Base-by-base conservation (phyloP, 2,888 invertebrate species). In the Phaonia tiefii region DNA sequence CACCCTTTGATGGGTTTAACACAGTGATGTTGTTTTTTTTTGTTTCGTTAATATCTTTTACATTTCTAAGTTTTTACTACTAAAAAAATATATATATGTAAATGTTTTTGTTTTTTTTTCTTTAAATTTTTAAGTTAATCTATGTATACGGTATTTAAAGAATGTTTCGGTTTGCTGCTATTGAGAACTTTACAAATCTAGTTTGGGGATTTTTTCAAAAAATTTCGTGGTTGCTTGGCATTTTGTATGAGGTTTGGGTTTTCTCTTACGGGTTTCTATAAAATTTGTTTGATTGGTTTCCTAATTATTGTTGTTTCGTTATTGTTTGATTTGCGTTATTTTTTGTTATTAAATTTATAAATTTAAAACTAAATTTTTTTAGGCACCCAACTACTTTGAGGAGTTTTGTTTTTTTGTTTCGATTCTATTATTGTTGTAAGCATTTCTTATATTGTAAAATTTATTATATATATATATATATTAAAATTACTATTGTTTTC, bases 301-400 rank as follows among this genome's bases (percentile, higher is more conserved):
- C 67, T 58, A 56, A 66, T 46, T 70, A 66, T 46, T 70, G 51
- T 44, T 44, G 31, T 22, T 26, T 75, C 66, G 37, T 31, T 60
- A 51, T 54, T 22, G 49, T 63, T 31, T 56, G 49, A 46, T 69
- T 31, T 49, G 8, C 15, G 26, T 22, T 56, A 37, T 11, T 49
- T 54, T 22, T 60, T 56, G n/a, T 75, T 74, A 17, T 31, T n/a
- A 25, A n/a, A 31, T 58, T 49, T 58, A 39, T 73, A 31, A 67
- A 56, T 70, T 80, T 71, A 80, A 13, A 76, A 80, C 58, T 72
- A 72, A 49, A 67, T 67, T 81, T 77, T 66, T 8, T 69, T 81
- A 81, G 78, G 80, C 80, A 81, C 80, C 67, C 78, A 81, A 78
- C 80, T 81, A 81, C 71, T 67, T 67, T 75, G 77, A 76, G 76